phyloP scores from a whole-genome alignment of 92 coral and sea anemone species.

The Chrysogorgia sp. region DNA sequence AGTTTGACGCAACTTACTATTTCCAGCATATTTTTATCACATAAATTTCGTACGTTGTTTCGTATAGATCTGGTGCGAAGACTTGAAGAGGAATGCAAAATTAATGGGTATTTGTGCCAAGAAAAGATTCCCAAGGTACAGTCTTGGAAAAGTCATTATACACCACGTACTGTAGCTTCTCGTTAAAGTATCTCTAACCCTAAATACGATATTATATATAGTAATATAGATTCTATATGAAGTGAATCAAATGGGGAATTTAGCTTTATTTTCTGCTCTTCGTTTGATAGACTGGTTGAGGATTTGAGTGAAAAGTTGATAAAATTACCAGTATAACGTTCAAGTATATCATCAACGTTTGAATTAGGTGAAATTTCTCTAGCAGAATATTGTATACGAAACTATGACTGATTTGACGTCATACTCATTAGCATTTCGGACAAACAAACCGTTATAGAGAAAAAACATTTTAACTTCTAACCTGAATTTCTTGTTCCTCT shows the following conservation, averaged over 20 bases:
- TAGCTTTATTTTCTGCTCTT: too few species aligned
- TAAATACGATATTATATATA: too few species aligned
- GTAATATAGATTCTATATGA: too few species aligned
- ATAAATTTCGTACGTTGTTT: not conserved
- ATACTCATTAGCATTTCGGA: too few species aligned
- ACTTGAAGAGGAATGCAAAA: slow-evolving; percentile 95
- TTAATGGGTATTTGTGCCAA: slow-evolving; percentile 91
- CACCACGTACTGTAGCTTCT: not conserved
- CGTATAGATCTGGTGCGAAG: slow-evolving; percentile 79
- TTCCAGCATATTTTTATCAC: not conserved
- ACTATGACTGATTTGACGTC: too few species aligned
- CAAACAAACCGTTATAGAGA: not conserved
- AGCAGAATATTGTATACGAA: too few species aligned
- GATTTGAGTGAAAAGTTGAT: too few species aligned
- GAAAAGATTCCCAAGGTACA: slow-evolving; percentile 95
- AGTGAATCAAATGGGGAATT: too few species aligned
- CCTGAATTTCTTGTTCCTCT: not conserved
- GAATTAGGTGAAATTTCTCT: too few species aligned
- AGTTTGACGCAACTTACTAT: not conserved
- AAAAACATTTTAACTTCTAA: not conserved
- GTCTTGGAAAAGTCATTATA: not conserved
- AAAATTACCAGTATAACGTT: too few species aligned
- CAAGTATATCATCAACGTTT: too few species aligned
- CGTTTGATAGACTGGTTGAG: too few species aligned
- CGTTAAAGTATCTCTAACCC: not conserved